phyloP scores from a whole-genome alignment of 2,888 invertebrate species.

The Erannis defoliaria region DNA sequence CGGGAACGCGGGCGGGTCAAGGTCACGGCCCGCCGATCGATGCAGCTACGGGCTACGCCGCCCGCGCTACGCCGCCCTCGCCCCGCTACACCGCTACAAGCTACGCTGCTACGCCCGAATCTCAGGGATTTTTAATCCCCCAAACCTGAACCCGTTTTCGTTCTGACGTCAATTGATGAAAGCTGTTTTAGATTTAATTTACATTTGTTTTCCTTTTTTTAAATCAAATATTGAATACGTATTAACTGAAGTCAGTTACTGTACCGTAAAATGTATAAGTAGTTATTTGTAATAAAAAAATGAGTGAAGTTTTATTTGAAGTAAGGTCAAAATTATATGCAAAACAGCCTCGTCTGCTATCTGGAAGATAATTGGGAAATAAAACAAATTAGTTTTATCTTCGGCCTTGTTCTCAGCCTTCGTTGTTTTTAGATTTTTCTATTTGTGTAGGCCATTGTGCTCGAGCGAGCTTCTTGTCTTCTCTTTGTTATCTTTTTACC shows the following conservation, averaged over 20 bases:
- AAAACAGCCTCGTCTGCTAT: slow-evolving; percentile 28
- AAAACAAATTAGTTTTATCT: slow-evolving; percentile 26
- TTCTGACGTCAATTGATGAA: slow-evolving; percentile 37
- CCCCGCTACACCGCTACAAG: slow-evolving; percentile 49
- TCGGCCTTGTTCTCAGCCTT: slow-evolving; percentile 35
- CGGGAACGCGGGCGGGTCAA: slow-evolving; percentile 87
- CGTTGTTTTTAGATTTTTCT: slow-evolving; percentile 40
- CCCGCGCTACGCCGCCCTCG: slow-evolving; percentile 29
- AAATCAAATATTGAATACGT: background rate
- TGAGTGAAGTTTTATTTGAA: slow-evolving; percentile 1
- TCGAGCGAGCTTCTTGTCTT: slow-evolving; percentile 29
- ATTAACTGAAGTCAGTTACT: background rate
- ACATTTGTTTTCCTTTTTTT: slow-evolving; percentile 6
- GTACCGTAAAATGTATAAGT: background rate
- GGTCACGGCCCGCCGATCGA: slow-evolving; percentile 89
- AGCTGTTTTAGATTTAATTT: slow-evolving; percentile 3
- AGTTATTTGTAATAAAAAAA: slow-evolving; percentile 3
- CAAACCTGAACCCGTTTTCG: slow-evolving; percentile 39
- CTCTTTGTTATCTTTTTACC: slow-evolving; percentile 37
- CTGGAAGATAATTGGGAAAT: slow-evolving; percentile 22
- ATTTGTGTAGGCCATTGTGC: slow-evolving; percentile 45
- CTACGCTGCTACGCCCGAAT: slow-evolving; percentile 54
- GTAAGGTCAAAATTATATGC: slow-evolving; percentile 13
- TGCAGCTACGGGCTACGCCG: slow-evolving; percentile 83
- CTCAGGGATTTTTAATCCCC: slow-evolving; percentile 54